Evolutionary conservation across 2,888 invertebrate genomes (phyloP).

Genomic region (Troglohyphantes excavatus): DNA sequence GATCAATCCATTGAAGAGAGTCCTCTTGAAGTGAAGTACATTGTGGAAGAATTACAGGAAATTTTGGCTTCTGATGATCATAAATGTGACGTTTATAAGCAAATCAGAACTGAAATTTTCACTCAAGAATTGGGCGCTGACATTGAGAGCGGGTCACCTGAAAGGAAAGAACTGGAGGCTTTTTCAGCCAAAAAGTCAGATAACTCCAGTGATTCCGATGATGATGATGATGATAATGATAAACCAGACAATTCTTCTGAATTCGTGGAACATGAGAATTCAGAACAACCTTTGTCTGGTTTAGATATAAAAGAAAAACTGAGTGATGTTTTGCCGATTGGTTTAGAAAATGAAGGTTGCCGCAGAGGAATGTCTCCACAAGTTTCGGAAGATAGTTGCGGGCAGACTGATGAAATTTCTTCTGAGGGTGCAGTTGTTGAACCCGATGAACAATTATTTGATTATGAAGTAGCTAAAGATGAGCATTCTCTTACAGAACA

Average conservation of each 20-base stretch:
- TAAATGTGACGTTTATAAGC: conserved; percentile 79
- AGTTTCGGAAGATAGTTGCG: conserved; percentile 69
- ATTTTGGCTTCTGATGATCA: conserved; percentile 68
- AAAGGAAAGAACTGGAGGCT: conserved; percentile 79
- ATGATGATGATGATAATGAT: conserved; percentile 1
- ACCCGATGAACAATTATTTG: conserved; percentile 76
- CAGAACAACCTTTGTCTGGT: not conserved
- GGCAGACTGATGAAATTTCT: conserved; percentile 74
- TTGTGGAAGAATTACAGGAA: conserved; percentile 72
- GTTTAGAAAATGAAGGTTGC: not conserved
- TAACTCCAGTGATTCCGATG: conserved; percentile 34
- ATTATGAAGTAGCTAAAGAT: conserved; percentile 73
- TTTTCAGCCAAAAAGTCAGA: conserved; percentile 65
- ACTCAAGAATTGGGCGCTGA: conserved; percentile 80
- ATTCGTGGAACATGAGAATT: conserved; percentile 4
- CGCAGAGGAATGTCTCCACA: conserved; percentile 51
- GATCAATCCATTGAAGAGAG: conserved; percentile 79
- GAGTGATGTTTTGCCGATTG: not conserved
- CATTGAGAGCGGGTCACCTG: conserved; percentile 80
- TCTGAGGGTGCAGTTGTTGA: conserved; percentile 79
- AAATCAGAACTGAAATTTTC: conserved; percentile 80
- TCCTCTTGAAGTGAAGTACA: conserved; percentile 78
- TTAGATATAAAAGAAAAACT: not conserved
- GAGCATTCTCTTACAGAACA: conserved; percentile 75
- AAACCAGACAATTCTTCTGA: not conserved